Base-by-base conservation (phyloP, 1,140 invertebrate species). In the Drosophila repleta region DNA sequence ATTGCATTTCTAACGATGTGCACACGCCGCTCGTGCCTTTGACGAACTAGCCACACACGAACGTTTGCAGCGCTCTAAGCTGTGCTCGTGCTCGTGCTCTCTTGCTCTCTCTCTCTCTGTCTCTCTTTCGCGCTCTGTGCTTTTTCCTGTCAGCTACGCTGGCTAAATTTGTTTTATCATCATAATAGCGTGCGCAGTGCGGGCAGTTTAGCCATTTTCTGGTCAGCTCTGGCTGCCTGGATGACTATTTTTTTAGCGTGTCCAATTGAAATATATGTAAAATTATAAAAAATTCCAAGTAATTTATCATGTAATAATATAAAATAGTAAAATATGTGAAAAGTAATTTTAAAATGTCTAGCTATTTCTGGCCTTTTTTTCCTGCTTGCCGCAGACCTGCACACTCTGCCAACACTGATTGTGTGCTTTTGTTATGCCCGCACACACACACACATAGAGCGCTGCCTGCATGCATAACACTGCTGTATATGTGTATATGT, bases 151-250 rank as follows among this genome's bases (percentile, higher is more conserved):
- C 39, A 41, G 60, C 26, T 45, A 46, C 66, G 53, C 52, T 52
- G 35, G 52, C 57, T 61, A 66, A 71, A 65, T 75, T 41, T 65
- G 55, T 66, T 72, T 62, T 66, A 72, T 66, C 61, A 45, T 66
- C 43, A 72, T 71, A 71, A 71, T 60, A 58, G n/a, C n/a, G n/a
- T n/a, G n/a, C n/a, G n/a, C n/a, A n/a, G n/a, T n/a, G n/a, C n/a
- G n/a, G n/a, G n/a, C n/a, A n/a, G n/a, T n/a, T n/a, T n/a, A n/a
- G n/a, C n/a, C n/a, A n/a, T n/a, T n/a, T n/a, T n/a, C n/a, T n/a
- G n/a, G n/a, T n/a, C n/a, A n/a, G n/a, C n/a, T n/a, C n/a, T n/a
- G n/a, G n/a, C n/a, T n/a, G n/a, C n/a, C n/a, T n/a, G n/a, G n/a
- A n/a, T n/a, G n/a, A n/a, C n/a, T n/a, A n/a, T n/a, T n/a, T n/a